Evolutionary conservation across 2,797 vertebrate species (phyloP).

Genomic region (Bufotes viridis): DNA sequence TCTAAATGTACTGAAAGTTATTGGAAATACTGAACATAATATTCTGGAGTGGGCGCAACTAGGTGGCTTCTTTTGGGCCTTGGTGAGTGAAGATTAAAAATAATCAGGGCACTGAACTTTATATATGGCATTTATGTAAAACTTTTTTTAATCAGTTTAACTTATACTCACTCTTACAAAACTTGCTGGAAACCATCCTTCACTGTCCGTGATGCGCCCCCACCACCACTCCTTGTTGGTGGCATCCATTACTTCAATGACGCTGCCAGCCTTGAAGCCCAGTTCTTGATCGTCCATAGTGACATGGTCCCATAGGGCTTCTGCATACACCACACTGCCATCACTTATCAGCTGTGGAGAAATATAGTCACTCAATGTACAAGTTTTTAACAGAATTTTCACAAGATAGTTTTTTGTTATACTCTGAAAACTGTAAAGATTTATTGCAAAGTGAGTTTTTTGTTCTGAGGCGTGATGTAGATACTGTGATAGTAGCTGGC

Average conservation of each 20-base stretch:
- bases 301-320: slow-evolving; percentile 97
- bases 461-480: no score
- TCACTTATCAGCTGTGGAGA: slow-evolving; percentile 90
- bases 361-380: slow-evolving; percentile 20
- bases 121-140: not conserved
- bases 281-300: slow-evolving; percentile 98
- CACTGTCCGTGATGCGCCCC: slow-evolving; percentile 89
- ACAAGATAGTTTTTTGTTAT: not conserved
- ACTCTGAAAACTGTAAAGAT: no score
- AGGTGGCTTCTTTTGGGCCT: not conserved
- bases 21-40: not conserved
- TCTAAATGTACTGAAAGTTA: not conserved
- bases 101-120: not conserved
- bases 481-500: no score
- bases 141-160: not conserved
- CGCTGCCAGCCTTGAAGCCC: slow-evolving; percentile 93
- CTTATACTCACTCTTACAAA: slow-evolving; percentile 87
- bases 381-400: not conserved
- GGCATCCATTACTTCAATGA: slow-evolving; percentile 96
- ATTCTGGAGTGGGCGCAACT: not conserved
- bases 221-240: slow-evolving; percentile 99
- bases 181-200: slow-evolving; percentile 97
- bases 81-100: not conserved
- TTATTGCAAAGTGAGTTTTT: no score
- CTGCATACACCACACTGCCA: slow-evolving; percentile 93